Evolutionary conservation across 2,113 vertebrate genomes (phyloP).

Genomic region (Pao palembangensis): DNA sequence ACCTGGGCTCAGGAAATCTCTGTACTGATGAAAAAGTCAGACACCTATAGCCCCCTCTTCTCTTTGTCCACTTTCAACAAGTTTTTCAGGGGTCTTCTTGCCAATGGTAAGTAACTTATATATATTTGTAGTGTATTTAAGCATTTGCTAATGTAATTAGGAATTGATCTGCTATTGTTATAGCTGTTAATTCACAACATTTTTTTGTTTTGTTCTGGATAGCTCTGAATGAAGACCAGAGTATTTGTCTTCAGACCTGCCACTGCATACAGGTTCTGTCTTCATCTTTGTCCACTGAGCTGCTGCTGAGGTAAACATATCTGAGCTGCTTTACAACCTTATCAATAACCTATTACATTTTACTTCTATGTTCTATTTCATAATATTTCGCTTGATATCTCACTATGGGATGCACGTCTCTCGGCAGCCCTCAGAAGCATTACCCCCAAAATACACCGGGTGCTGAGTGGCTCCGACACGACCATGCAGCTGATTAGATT

Average conservation of each 20-base stretch:
- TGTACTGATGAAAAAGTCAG: constrained; percentile 92
- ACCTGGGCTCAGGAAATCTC: constrained; percentile 95
- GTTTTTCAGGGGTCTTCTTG: constrained; percentile 92
- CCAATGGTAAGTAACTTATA: constrained; percentile 81
- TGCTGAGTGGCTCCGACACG: no score
- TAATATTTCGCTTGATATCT: no score
- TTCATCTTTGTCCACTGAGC: constrained; percentile 85
- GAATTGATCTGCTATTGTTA: background rate
- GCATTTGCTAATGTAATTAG: background rate
- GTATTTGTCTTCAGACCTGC: constrained; percentile 88
- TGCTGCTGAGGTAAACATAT: constrained; percentile 84
- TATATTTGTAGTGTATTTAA: background rate
- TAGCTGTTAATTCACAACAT: background rate
- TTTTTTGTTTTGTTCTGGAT: background rate
- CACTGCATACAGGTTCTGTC: constrained; percentile 89
- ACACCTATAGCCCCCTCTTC: constrained; percentile 93
- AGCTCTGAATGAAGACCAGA: constrained; percentile 90
- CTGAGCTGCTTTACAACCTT: background rate
- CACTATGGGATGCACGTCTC: no score
- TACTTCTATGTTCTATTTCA: background rate
- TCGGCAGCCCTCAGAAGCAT: no score
- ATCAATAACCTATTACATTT: background rate
- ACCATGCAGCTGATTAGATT: no score
- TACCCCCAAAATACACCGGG: no score
- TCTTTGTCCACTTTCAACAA: constrained; percentile 91